Base-by-base conservation (phyloP, 2,113 vertebrate genomes). In the Larimichthys polyactis region DNA sequence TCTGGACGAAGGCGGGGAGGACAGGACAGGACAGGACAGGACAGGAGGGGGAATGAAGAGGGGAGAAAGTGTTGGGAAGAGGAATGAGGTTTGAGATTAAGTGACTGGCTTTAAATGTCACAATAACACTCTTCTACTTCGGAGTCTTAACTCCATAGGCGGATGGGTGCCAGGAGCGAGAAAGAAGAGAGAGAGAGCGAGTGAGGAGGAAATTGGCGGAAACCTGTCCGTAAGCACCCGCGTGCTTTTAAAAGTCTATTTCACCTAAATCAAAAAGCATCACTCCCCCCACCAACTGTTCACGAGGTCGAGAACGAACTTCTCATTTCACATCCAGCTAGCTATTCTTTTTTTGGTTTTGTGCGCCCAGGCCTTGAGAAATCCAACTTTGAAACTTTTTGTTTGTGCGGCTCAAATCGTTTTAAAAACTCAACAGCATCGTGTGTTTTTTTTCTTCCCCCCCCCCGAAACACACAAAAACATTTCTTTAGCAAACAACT, bases 21-120 rank as follows among this genome's bases (percentile, higher is more conserved):
- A 55, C 71, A 78, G 6, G 32, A 76, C 76, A 43, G 27, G 32
- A 76, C 76, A 43, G 27, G 43, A 44, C 9, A 12, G 43, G 40
- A 84, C 16, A 43, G 27, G 62, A 71, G 54, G 44, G 44, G 3
- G 79, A 55, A 52, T 55, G 63, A 67, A 80, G 52, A 76, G 24
- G 64, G 65, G 63, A 66, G 78, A 75, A 79, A 78, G 80, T 58
- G 69, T 52, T 17, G 59, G 73, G 80, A 73, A 71, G 67, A 87
- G 76, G 82, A 86, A 84, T 75, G 83, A 88, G 87, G 87, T 73
- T 71, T 59, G 86, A 88, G 89, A 84, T 89, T 87, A 90, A 90
- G 83, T 80, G 83, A 86, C 84, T 84, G 68, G 54, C 85, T 89
- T 86, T 91, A 91, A 90, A 87, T 89, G 90, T 91, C 83, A 88